Conservation (phyloP, 2,797 vertebrate genomes). For the Sciurus carolinensis region DNA sequence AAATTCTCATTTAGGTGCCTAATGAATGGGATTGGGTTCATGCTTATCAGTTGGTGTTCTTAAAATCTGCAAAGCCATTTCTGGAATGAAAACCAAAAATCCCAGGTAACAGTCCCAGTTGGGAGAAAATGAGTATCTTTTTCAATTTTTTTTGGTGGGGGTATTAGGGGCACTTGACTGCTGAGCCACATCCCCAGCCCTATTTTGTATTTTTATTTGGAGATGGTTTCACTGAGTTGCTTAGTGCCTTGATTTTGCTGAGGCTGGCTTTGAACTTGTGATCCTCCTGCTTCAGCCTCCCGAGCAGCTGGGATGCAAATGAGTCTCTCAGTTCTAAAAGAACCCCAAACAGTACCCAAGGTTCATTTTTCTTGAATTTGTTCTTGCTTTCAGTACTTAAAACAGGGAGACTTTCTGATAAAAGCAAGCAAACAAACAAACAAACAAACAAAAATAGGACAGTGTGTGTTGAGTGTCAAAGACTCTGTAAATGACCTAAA, state of each 20-base stretch:
- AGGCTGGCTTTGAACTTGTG: too few species aligned
- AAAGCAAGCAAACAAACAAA: not conserved
- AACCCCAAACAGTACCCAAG: not conserved
- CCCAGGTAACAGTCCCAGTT: not conserved
- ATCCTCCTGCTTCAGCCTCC: too few species aligned
- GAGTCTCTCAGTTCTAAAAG: not conserved
- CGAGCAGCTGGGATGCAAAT: too few species aligned
- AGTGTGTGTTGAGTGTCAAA: not conserved
- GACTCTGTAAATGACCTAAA: constrained; percentile 45
- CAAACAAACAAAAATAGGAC: not conserved
- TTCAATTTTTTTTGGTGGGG: too few species aligned
- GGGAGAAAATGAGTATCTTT: not conserved
- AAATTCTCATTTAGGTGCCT: constrained; percentile 59
- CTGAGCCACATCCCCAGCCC: too few species aligned
- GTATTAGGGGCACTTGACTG: too few species aligned
- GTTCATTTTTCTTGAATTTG: constrained; percentile 12
- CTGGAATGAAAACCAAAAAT: constrained; percentile 21
- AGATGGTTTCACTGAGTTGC: too few species aligned
- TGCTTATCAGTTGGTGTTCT: constrained; percentile 43
- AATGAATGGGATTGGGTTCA: not conserved
- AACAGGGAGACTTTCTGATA: not conserved
- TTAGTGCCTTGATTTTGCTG: too few species aligned
- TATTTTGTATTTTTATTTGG: too few species aligned
- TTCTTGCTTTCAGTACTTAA: constrained; percentile 51
- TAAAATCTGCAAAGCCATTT: not conserved